Conservation (phyloP, 2,888 invertebrate species). For the Melinopterus prodromus region DNA sequence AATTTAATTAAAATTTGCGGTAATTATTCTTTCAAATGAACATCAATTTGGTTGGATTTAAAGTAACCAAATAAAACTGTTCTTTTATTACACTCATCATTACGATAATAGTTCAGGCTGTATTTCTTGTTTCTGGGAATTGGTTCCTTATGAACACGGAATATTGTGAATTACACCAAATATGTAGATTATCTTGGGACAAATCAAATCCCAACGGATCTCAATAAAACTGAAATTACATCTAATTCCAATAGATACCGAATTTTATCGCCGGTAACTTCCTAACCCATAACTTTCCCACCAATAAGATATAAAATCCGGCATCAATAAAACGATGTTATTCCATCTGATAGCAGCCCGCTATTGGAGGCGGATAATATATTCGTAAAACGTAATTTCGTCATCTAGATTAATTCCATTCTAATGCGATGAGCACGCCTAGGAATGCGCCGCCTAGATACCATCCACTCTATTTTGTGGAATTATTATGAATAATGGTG, state of each 20-base stretch:
- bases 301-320: not conserved
- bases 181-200: no score
- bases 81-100: no score
- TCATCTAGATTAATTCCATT: not conserved
- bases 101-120: no score
- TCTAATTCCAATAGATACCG: not conserved
- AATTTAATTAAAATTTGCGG: no score
- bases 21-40: no score
- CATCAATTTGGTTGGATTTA: no score
- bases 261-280: not conserved
- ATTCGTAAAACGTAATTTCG: not conserved
- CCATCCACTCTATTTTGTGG: slow-evolving; percentile 4
- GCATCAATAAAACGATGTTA: not conserved
- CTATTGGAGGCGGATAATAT: not conserved
- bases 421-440: slow-evolving; percentile 4
- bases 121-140: no score
- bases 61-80: no score
- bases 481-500: not conserved
- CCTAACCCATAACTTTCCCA: not conserved
- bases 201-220: no score
- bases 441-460: not conserved
- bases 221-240: no score
- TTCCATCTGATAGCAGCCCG: not conserved
- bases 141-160: no score
- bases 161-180: no score